A percentile compares a stretch with the other conserved stretches of the same genome.
These are phyloP conservation scores for Pteromalus puparum DNA, from an alignment of 1,140 invertebrate genomes.

Conservation along the genomic window DNA sequence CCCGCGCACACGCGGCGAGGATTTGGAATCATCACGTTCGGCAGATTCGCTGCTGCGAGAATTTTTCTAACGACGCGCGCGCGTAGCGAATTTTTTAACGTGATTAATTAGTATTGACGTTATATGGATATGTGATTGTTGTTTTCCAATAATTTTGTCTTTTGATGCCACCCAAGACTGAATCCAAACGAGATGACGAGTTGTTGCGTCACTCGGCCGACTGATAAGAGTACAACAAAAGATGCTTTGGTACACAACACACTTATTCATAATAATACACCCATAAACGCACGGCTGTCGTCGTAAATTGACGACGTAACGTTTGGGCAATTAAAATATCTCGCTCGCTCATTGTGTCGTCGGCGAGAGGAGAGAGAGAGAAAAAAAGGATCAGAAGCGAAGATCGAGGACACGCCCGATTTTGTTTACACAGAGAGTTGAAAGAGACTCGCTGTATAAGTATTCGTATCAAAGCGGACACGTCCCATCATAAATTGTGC, in stretches of 20 bases:
- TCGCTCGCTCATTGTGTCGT: background rate
- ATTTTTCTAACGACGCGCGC: background rate
- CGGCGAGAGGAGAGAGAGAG: background rate
- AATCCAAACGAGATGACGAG: background rate
- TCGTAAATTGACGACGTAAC: constrained; percentile 32
- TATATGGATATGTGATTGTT: no score
- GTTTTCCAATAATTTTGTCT: no score
- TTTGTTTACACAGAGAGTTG: background rate
- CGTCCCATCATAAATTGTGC: no score
- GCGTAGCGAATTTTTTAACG: no score
- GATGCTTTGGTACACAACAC: background rate
- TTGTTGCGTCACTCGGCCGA: background rate
- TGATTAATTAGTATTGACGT: no score
- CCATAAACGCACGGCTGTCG: background rate
- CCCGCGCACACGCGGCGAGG: background rate
- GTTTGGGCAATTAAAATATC: constrained; percentile 50
- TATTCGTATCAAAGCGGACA: no score
- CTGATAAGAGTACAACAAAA: constrained; percentile 23
- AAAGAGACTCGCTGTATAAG: background rate
- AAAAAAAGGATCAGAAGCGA: background rate
- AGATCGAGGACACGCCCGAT: constrained; percentile 31
- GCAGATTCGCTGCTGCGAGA: background rate
- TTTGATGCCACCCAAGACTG: background rate
- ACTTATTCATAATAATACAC: no score
- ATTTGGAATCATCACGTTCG: constrained; percentile 7